Evolutionary conservation across 2,888 invertebrate genomes (phyloP).

Genomic region (Stegana nigrithorax): DNA sequence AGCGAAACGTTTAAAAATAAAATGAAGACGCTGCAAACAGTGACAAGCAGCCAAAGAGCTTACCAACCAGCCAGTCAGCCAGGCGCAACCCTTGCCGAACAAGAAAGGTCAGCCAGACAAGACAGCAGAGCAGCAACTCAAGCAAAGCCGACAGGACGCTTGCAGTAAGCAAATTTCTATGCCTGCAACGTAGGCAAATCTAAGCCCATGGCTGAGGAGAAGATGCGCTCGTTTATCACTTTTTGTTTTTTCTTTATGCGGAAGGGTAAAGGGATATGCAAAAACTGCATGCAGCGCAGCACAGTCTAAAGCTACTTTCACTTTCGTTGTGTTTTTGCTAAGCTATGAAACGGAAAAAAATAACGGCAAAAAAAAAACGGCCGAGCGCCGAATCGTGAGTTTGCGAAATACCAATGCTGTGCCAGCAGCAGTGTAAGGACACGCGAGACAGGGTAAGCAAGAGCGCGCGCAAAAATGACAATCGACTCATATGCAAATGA

Average conservation of each 20-base stretch:
- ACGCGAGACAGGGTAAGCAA: too few relatives aligned
- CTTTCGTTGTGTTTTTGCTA: constrained; percentile 51
- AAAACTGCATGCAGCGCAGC: constrained; percentile 35
- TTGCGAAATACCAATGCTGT: constrained; percentile 59
- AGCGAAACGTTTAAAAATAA: constrained; percentile 17
- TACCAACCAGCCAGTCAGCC: neutral
- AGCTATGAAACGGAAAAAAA: too few relatives aligned
- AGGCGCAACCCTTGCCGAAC: constrained; percentile 6
- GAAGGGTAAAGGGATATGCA: neutral
- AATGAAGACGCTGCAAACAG: constrained; percentile 47
- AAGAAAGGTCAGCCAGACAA: neutral
- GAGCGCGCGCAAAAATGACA: too few relatives aligned
- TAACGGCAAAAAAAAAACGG: neutral
- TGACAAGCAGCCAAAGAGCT: constrained; percentile 5
- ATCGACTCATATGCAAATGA: constrained; percentile 56
- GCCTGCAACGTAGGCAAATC: neutral
- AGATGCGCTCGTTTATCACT: constrained; percentile 21
- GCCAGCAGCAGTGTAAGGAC: too few relatives aligned
- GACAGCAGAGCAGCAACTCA: neutral
- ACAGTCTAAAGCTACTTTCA: too few relatives aligned
- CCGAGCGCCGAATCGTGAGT: constrained; percentile 30
- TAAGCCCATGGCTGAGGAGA: neutral
- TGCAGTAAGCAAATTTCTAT: constrained; percentile 12
- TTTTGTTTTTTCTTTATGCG: neutral
- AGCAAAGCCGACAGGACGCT: neutral